phyloP scores from a whole-genome alignment of 2,888 invertebrate genomes.

The Crossocerus cetratus region DNA sequence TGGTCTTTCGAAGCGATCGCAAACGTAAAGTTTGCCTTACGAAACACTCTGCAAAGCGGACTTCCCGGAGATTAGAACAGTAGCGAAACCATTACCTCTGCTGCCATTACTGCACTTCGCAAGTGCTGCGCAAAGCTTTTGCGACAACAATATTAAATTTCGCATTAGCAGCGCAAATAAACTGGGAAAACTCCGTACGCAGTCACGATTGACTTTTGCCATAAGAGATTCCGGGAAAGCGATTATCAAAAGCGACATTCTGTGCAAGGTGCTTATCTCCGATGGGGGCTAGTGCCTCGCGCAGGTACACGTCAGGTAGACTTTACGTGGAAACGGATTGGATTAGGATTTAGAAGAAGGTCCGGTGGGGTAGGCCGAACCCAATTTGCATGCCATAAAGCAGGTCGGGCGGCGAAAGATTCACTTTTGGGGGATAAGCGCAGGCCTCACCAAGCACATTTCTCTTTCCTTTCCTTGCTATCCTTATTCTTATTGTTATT shows the following conservation, averaged over 20 bases:
- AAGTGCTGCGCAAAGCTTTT: no score
- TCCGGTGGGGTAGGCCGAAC: conserved; percentile 52
- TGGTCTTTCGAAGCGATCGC: no score
- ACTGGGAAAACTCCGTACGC: background rate
- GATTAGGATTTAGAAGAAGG: conserved; percentile 64
- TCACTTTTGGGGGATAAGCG: conserved; percentile 53
- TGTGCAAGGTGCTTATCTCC: conserved; percentile 20
- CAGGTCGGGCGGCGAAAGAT: conserved; percentile 53
- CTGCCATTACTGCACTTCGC: no score
- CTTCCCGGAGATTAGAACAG: no score
- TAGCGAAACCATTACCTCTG: no score
- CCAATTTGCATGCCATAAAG: conserved; percentile 65
- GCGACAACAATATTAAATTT: no score
- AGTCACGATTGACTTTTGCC: background rate
- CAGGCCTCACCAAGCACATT: background rate
- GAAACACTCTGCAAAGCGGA: no score
- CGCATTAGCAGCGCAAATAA: background rate
- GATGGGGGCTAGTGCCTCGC: conserved; percentile 30
- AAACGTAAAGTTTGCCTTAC: no score
- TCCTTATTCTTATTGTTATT: no score
- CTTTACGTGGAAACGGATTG: conserved; percentile 54
- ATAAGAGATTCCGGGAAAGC: conserved; percentile 18
- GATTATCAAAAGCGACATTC: conserved; percentile 13
- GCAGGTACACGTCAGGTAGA: conserved; percentile 45
- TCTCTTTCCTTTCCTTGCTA: no score